phyloP scores from a whole-genome alignment of 2,888 invertebrate genomes.

The Antitype chi region DNA sequence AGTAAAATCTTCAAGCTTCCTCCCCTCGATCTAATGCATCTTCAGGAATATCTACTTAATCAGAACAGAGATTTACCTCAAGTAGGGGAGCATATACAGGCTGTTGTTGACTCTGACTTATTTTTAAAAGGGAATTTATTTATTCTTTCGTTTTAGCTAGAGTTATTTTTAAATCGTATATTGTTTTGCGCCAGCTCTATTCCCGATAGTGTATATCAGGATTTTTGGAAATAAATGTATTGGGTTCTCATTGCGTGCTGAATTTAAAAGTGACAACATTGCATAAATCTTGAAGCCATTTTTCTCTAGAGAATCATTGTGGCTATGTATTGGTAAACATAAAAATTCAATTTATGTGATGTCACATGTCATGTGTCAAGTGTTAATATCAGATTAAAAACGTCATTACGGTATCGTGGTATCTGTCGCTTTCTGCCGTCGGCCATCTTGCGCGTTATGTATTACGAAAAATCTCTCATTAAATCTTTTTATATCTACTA shows the following conservation, averaged over 20 bases:
- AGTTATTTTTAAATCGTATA: constrained; percentile 1
- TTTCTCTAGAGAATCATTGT: neutral
- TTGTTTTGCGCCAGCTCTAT: neutral
- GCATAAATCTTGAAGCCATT: neutral
- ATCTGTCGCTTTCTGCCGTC: neutral
- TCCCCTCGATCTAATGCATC: constrained; percentile 76
- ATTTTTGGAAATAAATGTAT: neutral
- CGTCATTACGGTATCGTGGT: neutral
- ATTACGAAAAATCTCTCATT: too few species aligned
- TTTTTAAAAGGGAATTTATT: neutral
- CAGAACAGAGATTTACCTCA: constrained; percentile 79
- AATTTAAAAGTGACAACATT: neutral
- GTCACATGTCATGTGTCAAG: neutral
- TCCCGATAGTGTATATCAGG: neutral
- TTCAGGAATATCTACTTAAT: constrained; percentile 79
- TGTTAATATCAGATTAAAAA: neutral
- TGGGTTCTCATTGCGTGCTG: neutral
- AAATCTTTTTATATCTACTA: too few species aligned
- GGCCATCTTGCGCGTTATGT: neutral
- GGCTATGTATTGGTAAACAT: neutral
- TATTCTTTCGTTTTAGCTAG: neutral
- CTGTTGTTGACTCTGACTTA: constrained; percentile 45
- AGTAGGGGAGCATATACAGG: constrained; percentile 66
- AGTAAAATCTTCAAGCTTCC: constrained; percentile 55
- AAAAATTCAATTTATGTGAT: neutral